These are phyloP conservation scores for Ctenosaura bakeri DNA, from an alignment of 2,797 vertebrate genomes.

Conservation along the genomic window DNA sequence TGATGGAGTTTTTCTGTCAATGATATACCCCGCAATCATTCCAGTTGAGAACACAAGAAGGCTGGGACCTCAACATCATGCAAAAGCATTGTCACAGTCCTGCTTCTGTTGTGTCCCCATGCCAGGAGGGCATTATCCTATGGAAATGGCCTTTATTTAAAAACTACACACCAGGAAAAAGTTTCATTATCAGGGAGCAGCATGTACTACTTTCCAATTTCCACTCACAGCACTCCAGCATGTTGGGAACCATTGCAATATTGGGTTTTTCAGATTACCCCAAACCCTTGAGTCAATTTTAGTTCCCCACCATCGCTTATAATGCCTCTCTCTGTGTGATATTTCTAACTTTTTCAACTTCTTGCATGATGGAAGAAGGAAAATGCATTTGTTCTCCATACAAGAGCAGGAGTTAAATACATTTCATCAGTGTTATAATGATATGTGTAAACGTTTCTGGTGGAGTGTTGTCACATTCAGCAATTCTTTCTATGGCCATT, in stretches of 20 bases:
- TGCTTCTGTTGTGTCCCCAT: no score
- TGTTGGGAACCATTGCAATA: neutral
- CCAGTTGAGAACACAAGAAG: no score
- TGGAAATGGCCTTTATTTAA: no score
- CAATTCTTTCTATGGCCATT: neutral
- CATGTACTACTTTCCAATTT: neutral
- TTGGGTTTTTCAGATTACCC: neutral
- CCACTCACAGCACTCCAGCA: neutral
- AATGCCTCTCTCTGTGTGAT: neutral
- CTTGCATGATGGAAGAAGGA: neutral
- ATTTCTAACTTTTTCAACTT: neutral
- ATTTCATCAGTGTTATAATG: neutral
- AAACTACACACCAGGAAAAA: neutral
- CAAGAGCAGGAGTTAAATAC: neutral
- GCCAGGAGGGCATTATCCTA: no score
- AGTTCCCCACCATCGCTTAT: no score
- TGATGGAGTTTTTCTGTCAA: no score
- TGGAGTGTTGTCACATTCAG: neutral
- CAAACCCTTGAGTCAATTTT: neutral
- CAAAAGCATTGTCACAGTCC: no score
- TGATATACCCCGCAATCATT: no score
- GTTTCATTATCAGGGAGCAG: neutral
- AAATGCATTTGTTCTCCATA: neutral
- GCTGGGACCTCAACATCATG: no score
- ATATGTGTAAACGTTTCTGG: neutral